These are phyloP conservation scores for Cherax quadricarinatus DNA, from an alignment of 1,140 invertebrate species.

Conservation along the genomic window DNA sequence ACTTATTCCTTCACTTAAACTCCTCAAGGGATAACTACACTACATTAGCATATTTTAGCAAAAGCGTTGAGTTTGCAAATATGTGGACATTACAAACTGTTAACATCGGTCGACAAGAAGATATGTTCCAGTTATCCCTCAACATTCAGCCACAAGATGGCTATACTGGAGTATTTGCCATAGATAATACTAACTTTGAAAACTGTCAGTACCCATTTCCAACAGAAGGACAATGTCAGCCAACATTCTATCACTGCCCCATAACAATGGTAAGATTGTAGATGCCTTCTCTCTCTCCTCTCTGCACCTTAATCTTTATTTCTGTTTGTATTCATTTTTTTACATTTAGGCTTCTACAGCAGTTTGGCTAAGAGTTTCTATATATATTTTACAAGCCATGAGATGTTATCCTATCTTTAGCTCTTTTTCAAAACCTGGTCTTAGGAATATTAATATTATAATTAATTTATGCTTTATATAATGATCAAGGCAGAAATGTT, in stretches of 20 bases:
- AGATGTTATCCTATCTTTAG: too few species aligned
- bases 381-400: too few species aligned
- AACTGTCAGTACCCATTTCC: slow-evolving; percentile 36
- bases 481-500: too few species aligned
- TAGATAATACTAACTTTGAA: slow-evolving; percentile 38
- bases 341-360: too few species aligned
- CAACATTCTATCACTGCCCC: slow-evolving; percentile 22
- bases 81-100: slow-evolving; percentile 11
- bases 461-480: too few species aligned
- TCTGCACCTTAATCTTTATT: neutral
- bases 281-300: neutral
- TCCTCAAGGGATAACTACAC: neutral
- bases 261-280: slow-evolving; percentile 31
- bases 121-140: slow-evolving; percentile 37
- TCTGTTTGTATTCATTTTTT: too few species aligned
- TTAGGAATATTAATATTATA: too few species aligned
- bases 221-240: slow-evolving; percentile 10
- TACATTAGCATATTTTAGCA: slow-evolving; percentile 37
- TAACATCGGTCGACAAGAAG: slow-evolving; percentile 33
- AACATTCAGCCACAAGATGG: slow-evolving; percentile 13
- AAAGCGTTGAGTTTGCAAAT: neutral
- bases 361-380: too few species aligned
- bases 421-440: too few species aligned
- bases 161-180: slow-evolving; percentile 44
- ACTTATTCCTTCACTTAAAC: slow-evolving; percentile 47